Conservation (phyloP, 2,113 vertebrate genomes). For the Genyomyrus donnyi region DNA sequence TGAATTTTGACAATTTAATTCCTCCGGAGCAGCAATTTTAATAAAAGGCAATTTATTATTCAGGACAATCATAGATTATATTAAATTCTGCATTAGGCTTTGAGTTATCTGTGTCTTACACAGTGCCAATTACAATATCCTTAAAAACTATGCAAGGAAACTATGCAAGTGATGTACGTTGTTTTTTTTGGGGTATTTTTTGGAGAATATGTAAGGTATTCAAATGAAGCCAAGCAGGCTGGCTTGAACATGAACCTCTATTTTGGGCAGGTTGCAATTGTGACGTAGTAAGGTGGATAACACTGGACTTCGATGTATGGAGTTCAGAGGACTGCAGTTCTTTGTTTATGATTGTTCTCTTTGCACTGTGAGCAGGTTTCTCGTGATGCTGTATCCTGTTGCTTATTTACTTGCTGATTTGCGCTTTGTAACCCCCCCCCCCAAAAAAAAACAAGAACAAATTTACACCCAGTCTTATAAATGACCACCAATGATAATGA, state of each 20-base stretch:
- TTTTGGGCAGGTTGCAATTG: conserved; percentile 19
- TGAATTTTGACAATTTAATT: conserved; percentile 16
- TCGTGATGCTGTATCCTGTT: not conserved
- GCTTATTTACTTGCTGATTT: conserved; percentile 20
- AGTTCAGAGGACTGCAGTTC: not conserved
- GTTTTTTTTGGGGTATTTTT: not conserved
- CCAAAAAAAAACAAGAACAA: not conserved
- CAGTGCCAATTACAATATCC: not conserved
- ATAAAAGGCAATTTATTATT: conserved; percentile 16
- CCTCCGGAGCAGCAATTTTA: conserved; percentile 9
- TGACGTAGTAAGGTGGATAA: not conserved
- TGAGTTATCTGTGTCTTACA: not conserved
- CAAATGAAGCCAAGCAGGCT: not conserved
- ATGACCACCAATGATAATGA: conserved; percentile 37
- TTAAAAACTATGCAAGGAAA: not conserved
- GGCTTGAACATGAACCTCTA: not conserved
- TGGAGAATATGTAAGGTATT: conserved; percentile 8
- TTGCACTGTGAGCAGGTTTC: not conserved
- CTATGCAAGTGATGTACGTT: conserved; percentile 15
- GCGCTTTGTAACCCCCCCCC: not conserved
- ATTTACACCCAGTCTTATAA: not conserved
- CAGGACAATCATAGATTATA: conserved; percentile 17
- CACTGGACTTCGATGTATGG: not conserved
- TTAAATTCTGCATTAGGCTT: conserved; percentile 1
- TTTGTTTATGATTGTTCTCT: not conserved